These are phyloP conservation scores for Panopea generosa DNA, from an alignment of 2,888 invertebrate species.

Conservation along the genomic window DNA sequence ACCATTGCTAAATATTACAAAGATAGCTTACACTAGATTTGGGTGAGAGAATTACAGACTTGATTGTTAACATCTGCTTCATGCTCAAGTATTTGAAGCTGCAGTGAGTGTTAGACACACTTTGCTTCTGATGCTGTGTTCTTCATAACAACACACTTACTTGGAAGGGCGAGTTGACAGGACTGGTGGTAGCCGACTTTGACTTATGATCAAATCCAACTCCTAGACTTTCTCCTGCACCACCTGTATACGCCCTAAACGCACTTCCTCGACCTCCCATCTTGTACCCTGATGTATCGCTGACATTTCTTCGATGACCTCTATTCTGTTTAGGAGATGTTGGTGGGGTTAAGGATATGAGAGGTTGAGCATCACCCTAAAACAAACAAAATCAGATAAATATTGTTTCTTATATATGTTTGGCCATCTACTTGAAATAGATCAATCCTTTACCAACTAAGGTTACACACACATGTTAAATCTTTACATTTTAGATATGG, in stretches of 20 bases:
- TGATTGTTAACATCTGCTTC: no score
- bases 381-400: conserved; percentile 30
- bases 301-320: conserved; percentile 92
- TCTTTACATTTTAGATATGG: no score
- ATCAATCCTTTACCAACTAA: no score
- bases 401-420: no score
- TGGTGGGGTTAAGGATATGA: conserved; percentile 77
- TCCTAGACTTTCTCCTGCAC: conserved; percentile 44
- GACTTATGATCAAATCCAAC: conserved; percentile 75
- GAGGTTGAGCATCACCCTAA: conserved; percentile 69
- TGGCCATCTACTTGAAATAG: neutral
- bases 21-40: no score
- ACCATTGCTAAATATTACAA: no score
- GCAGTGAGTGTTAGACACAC: no score
- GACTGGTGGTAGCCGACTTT: conserved; percentile 82
- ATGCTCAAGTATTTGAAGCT: no score
- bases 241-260: conserved; percentile 77
- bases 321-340: conserved; percentile 69
- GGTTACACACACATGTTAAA: no score
- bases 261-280: conserved; percentile 83
- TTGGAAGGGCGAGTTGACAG: conserved; percentile 75
- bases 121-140: no score
- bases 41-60: no score
- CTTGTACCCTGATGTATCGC: conserved; percentile 88
- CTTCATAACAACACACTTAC: no score